Evolutionary conservation across 2,113 vertebrate species (phyloP).

Genomic region (Podilymbus podiceps): DNA sequence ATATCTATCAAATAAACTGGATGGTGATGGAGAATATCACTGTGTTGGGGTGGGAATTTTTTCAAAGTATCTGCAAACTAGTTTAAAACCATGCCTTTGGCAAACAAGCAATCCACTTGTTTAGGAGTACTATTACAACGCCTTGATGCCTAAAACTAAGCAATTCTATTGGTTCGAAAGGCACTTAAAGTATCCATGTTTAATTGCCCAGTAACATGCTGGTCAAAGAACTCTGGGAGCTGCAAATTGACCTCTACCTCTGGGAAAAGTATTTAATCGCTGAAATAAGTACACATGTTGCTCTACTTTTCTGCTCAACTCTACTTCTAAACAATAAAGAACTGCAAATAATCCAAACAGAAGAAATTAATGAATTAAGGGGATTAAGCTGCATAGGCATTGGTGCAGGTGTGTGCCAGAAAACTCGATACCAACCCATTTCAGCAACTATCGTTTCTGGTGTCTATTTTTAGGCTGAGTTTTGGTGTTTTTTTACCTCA

Average conservation of each 20-base stretch:
- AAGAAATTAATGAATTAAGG: neutral
- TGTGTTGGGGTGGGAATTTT: fast-evolving
- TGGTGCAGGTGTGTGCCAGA: neutral
- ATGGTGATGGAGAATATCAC: fast-evolving
- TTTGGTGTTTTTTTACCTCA: neutral
- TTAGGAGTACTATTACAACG: neutral
- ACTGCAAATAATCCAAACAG: neutral
- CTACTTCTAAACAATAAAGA: neutral
- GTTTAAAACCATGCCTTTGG: neutral
- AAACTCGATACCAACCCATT: neutral
- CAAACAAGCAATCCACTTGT: neutral
- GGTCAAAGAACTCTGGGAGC: neutral
- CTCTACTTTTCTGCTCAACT: neutral
- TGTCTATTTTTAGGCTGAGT: neutral
- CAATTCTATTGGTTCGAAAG: neutral
- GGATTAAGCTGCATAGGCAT: neutral
- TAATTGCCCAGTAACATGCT: neutral
- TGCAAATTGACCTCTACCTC: neutral
- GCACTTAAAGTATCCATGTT: neutral
- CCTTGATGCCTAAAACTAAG: neutral
- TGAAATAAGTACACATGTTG: neutral
- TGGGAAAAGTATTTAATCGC: neutral
- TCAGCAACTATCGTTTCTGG: neutral
- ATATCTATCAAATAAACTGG: neutral
- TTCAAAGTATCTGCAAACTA: neutral